phyloP scores from a whole-genome alignment of 1,140 invertebrate species.

The Leptinotarsa defecta region DNA sequence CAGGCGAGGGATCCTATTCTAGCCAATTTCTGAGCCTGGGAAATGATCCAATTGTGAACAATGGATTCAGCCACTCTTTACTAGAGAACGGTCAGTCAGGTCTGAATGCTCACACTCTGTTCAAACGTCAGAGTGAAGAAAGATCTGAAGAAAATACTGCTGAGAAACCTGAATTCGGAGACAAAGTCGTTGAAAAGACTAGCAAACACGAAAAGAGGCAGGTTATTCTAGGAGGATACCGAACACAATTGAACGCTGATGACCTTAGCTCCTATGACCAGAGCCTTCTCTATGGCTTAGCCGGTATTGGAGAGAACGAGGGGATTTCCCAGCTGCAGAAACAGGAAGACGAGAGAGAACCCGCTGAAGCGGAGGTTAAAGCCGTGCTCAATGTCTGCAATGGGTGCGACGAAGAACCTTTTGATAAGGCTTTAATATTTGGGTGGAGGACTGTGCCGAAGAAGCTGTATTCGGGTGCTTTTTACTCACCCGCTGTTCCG shows the following conservation, averaged over 20 bases:
- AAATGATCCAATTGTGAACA: conserved; percentile 32
- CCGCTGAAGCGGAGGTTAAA: conserved; percentile 78
- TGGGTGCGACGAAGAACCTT: conserved; percentile 74
- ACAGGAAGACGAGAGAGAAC: conserved; percentile 71
- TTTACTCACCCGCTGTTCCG: conserved; percentile 68
- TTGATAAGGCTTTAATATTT: conserved; percentile 74
- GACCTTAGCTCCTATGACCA: conserved; percentile 55
- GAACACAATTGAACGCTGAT: conserved; percentile 61
- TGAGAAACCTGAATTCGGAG: conserved; percentile 47
- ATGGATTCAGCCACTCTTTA: conserved; percentile 51
- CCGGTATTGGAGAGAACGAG: conserved; percentile 67
- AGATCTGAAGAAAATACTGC: conserved; percentile 20
- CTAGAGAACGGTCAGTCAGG: conserved; percentile 38
- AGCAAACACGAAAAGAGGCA: conserved; percentile 66
- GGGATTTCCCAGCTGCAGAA: conserved; percentile 62
- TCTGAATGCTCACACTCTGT: conserved; percentile 57
- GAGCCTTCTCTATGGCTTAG: conserved; percentile 64
- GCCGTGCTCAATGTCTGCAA: conserved; percentile 77
- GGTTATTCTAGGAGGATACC: conserved; percentile 59
- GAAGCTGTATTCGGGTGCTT: conserved; percentile 73
- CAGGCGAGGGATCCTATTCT: conserved; percentile 33
- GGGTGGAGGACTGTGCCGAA: conserved; percentile 75
- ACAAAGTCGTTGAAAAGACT: conserved; percentile 57
- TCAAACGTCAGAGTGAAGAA: conserved; percentile 59
- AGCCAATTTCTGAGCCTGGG: conserved; percentile 33